Conservation (phyloP, 2,888 invertebrate species). For the Leptopilina syphax region DNA sequence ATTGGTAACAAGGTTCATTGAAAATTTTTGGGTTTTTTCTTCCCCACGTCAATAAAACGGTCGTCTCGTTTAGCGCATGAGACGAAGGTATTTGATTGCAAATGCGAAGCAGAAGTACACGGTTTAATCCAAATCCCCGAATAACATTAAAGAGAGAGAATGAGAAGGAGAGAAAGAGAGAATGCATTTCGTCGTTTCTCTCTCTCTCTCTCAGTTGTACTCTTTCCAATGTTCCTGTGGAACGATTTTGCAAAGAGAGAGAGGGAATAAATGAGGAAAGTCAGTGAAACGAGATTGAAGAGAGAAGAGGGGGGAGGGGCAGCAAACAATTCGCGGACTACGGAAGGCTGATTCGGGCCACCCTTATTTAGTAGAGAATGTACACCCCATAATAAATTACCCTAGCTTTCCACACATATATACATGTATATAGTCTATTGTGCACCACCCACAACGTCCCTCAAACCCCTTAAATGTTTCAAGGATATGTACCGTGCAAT, state of each 20-base stretch:
- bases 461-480: slow-evolving; percentile 52
- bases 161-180: slow-evolving; percentile 57
- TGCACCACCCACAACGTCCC: slow-evolving; percentile 45
- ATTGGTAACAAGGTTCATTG: slow-evolving; percentile 27
- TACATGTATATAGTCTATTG: no score
- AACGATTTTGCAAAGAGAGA: slow-evolving; percentile 41
- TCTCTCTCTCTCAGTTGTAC: slow-evolving; percentile 47
- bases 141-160: slow-evolving; percentile 64
- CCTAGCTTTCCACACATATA: slow-evolving; percentile 60
- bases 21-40: slow-evolving; percentile 24
- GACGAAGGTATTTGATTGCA: slow-evolving; percentile 59
- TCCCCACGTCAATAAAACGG: slow-evolving; percentile 26
- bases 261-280: slow-evolving; percentile 31
- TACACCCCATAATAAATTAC: slow-evolving; percentile 69
- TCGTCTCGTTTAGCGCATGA: slow-evolving; percentile 34
- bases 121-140: slow-evolving; percentile 69
- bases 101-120: slow-evolving; percentile 62
- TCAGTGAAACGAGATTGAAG: slow-evolving; percentile 7
- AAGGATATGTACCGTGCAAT: slow-evolving; percentile 31
- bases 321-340: slow-evolving; percentile 63
- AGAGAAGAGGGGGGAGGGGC: slow-evolving; percentile 30
- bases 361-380: slow-evolving; percentile 69
- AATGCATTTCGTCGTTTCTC: slow-evolving; percentile 51
- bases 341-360: slow-evolving; percentile 59
- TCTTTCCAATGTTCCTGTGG: slow-evolving; percentile 44